Base-by-base conservation (phyloP, 2,888 invertebrate genomes). In the Eristalis tenax region DNA sequence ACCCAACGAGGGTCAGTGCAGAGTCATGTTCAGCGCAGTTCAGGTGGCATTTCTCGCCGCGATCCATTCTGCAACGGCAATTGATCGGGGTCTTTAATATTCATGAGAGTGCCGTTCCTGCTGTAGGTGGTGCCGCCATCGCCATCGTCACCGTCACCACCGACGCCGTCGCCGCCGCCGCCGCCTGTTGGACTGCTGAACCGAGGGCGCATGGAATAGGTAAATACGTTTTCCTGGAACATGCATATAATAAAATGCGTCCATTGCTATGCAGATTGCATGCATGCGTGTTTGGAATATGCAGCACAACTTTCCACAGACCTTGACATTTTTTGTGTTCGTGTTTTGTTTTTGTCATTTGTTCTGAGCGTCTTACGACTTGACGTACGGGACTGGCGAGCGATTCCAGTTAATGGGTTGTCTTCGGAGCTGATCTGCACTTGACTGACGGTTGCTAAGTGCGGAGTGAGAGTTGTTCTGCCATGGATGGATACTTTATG, bases 191-290 rank as follows among this genome's bases (percentile, higher is more conserved):
- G n/a, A n/a, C n/a, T n/a, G 4, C 13, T 65, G 59, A 57, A 32
- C 38, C 13, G 40, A 40, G 43, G 43, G 56, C 56, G 50, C 50
- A 50, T n/a, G 23, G 77, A 74, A 81, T 85, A 64, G 81, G 64
- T 68, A 81, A 77, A 81, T 64, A 77, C 23, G 70, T 78, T 83
- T 77, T 68, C 66, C 57, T 4, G 63, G 82, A 86, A 71, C 78
- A 83, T 78, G 82, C 65, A 66, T 66, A 65, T 40, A 78, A 82
- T 68, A 50, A 85, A 78, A 78, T 68, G 78, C 74, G 78, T 82
- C 61, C 74, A 70, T 78, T 83, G 74, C 57, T 71, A 86, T 86
- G 86, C 86, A 86, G 69, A 83, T 78, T 78, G 78, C 83, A 75
- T 78, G 81, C 71, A 71, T 69, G 63, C 63, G 23, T 61, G 63